Base-by-base conservation (phyloP, 1,140 invertebrate species). In the Adoxophyes honmai region DNA sequence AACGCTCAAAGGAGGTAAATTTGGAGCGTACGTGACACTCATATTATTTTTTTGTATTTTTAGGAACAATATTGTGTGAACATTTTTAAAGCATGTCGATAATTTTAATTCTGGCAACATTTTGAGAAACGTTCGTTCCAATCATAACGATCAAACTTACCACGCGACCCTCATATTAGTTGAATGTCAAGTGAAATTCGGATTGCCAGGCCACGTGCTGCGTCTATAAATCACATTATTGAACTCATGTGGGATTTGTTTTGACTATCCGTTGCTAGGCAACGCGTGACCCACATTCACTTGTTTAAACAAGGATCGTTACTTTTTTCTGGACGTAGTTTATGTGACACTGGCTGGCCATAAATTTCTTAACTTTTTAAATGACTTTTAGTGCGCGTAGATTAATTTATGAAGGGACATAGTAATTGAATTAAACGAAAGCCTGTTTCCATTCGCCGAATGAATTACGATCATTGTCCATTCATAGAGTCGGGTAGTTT, bases 261-360 rank as follows among this genome's bases (percentile, higher is more conserved):
- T 55, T 75, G 68, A 78, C 73, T 72, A 73, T 64, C 72, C 70
- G 70, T 77, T 58, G 62, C 68, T 68, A 70, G 60, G 68, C 65
- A 55, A 67, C 65, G 33, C 57, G 56, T 69, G 69, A 73, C 68
- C 68, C 72, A 76, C 67, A 80, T 76, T 55, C 60, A 70, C 68
- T 67, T 70, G 52, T 62, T 62, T 63, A 39, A 33, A 48, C 7
- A 48, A 48, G 16, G 57, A 64, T 60, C 52, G 57, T 61, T 59
- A 35, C 53, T 55, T 16, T 57, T 65, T 52, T 52, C 69, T 67
- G 66, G 16, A 66, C 64, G 66, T 73, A 72, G 67, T 69, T 68
- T 64, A 69, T 37, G 14, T 68, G 39, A 60, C 58, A 57, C 15
- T 62, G 54, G 48, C 21, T 15, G 52, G 15, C 56, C 34, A 63